Evolutionary conservation across 2,797 vertebrate genomes (phyloP), one percentile per base, ranked within the genome.

Genomic region (Halcyon smyrnensis): DNA sequence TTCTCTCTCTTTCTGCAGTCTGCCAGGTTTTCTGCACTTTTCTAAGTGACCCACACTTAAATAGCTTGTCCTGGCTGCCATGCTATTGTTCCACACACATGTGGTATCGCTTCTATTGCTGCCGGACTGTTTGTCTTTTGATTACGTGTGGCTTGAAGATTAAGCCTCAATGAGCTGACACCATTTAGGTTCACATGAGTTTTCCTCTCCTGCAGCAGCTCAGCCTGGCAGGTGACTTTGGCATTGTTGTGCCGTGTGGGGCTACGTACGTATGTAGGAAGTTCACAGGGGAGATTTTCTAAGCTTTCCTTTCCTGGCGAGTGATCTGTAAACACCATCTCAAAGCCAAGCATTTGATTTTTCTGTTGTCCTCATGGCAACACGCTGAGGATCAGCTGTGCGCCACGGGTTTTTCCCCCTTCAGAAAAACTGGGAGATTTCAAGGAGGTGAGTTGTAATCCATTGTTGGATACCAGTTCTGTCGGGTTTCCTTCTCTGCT

Each of bases 381-480:
- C 70, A 23, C 0, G 2, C 90, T 63, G 70, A 48, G 67, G 70
- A 85, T 95, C 96, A 93, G 84, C 94, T 95, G 80, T 15, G n/a
- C 3, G 0, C 80, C 46, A 10, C 3, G 1, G 13, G 41, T 62
- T 59, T 36, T 21, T 7, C 28, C 25, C 60, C 32, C 57, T 82
- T 48, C 77, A 89, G 84, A 92, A 93, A 63, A 36, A 82, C 41
- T 4, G 1, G 1, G 67, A 63, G 76, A 21, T 90, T 84, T 95
- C 80, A 87, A 84, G 88, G 85, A 74, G 67, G 30, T 75, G 74
- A 63, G 65, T 80, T 63, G 84, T 60, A 50, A 76, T 63, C 86
- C 90, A 56, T 93, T 96, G 96, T 95, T 93, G 93, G 74, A 77
- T 79, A 84, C 70, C 24, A 23, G 81, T 82, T 89, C 86, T 82